These are phyloP conservation scores for Catocala fraxini DNA, from an alignment of 2,888 invertebrate genomes.

Conservation along the genomic window DNA sequence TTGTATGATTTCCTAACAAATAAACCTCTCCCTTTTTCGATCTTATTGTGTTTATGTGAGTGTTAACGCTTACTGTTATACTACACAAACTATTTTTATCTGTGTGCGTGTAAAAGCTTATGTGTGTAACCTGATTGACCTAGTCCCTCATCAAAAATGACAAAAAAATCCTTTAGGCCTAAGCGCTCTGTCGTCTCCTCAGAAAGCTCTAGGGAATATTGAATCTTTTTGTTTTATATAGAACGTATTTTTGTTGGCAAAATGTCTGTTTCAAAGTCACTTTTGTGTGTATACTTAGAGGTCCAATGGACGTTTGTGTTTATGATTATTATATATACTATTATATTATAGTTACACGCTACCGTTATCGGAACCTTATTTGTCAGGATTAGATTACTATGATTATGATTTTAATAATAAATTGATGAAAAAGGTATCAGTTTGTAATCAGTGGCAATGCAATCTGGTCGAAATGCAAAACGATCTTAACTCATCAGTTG, in stretches of 20 bases:
- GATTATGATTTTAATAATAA: too few species aligned
- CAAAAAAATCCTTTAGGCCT: constrained; percentile 5
- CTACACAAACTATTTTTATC: neutral
- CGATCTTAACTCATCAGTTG: too few species aligned
- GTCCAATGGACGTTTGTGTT: too few species aligned
- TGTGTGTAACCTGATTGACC: constrained; percentile 9
- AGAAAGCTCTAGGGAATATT: constrained; percentile 14
- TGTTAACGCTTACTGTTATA: neutral
- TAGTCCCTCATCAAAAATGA: constrained; percentile 12
- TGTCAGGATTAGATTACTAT: too few species aligned
- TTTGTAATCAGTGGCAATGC: too few species aligned
- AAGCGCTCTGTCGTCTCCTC: constrained; percentile 12
- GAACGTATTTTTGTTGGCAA: neutral
- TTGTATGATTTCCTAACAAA: constrained; percentile 7
- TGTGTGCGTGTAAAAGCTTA: constrained; percentile 1
- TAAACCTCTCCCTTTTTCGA: neutral
- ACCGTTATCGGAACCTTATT: too few species aligned
- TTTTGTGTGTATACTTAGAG: too few species aligned
- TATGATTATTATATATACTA: too few species aligned
- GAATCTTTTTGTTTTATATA: constrained; percentile 5
- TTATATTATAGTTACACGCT: too few species aligned
- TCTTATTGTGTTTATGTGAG: neutral
- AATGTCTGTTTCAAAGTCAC: too few species aligned
- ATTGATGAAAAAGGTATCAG: too few species aligned
- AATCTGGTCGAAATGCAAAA: too few species aligned